Conservation (phyloP, 2,113 vertebrate species). For the Hipposideros armiger region DNA sequence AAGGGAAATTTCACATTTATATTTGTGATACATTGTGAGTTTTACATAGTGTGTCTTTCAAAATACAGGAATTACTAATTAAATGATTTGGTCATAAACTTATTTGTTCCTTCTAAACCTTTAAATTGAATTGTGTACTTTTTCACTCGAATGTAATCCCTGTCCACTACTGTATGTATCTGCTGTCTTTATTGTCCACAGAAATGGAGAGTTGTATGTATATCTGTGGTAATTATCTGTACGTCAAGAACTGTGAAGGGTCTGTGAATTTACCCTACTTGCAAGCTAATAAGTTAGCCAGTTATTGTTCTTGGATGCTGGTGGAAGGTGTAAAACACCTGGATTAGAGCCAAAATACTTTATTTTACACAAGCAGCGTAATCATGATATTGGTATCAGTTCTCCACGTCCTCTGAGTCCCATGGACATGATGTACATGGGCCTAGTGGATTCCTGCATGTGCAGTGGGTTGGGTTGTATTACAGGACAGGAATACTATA, state of each 20-base stretch:
- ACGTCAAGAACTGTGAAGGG: background rate
- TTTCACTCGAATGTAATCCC: conserved; percentile 6
- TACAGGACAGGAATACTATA: background rate
- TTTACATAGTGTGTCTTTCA: conserved; percentile 35
- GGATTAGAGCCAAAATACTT: background rate
- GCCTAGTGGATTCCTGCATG: background rate
- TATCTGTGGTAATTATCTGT: background rate
- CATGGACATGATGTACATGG: background rate
- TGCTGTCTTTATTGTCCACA: background rate
- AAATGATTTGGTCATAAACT: background rate
- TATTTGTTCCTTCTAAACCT: conserved; percentile 34
- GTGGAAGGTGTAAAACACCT: background rate
- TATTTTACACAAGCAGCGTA: background rate
- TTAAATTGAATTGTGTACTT: background rate
- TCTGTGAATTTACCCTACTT: background rate
- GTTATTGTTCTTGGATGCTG: background rate
- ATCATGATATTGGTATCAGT: background rate
- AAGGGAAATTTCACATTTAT: background rate
- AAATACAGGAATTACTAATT: background rate
- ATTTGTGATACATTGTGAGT: background rate
- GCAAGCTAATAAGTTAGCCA: conserved; percentile 17
- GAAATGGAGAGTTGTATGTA: background rate
- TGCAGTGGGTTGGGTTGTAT: background rate
- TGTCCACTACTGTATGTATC: background rate
- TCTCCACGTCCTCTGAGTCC: background rate